Evolutionary conservation across 2,113 vertebrate species (phyloP), one percentile per base, ranked within the genome.

Genomic region (Toxotes jaculatrix): DNA sequence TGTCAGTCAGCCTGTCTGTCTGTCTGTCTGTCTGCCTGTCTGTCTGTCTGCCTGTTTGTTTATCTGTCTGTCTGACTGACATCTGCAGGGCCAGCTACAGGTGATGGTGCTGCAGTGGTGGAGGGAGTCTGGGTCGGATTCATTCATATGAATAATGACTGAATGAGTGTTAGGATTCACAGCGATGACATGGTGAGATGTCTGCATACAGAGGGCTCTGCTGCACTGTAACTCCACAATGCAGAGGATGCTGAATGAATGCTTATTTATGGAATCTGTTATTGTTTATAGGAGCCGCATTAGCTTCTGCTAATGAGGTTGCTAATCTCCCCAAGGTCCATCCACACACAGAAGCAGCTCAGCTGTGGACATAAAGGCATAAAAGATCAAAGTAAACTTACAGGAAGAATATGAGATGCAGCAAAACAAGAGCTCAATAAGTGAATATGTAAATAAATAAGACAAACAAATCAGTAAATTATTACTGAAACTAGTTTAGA

Each of bases 71-170:
- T 12, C 4, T 27, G 27, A 53, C 40, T 45, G 61, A 36, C 78
- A 47, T 56, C 16, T 49, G 55, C 23, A 5, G 63, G 27, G n/a
- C 11, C 5, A 27, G 21, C 27, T 32, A 5, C 36, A 47, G 79
- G 53, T 42, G 74, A 7, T 43, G 69, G 9, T 12, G 69, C 71
- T 31, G 78, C 27, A 23, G 12, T 21, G 34, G 45, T 55, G 31
- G 16, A 64, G 8, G n/a, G 60, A 65, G 70, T 71, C 65, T 36
- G 66, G 42, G 42, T 1, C 6, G 60, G 1, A 12, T 51, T 79
- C 56, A 79, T 67, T 38, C 78, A 59, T 27, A 65, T 68, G 63
- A 34, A 82, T 27, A 27, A 27, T 27, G 13, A 2, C 11, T 27
- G 16, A 42, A 16, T 47, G 27, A 21, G 21, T 21, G n/a, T 49